phyloP scores from a whole-genome alignment of 2,113 vertebrate genomes.

The Austrofundulus limnaeus region DNA sequence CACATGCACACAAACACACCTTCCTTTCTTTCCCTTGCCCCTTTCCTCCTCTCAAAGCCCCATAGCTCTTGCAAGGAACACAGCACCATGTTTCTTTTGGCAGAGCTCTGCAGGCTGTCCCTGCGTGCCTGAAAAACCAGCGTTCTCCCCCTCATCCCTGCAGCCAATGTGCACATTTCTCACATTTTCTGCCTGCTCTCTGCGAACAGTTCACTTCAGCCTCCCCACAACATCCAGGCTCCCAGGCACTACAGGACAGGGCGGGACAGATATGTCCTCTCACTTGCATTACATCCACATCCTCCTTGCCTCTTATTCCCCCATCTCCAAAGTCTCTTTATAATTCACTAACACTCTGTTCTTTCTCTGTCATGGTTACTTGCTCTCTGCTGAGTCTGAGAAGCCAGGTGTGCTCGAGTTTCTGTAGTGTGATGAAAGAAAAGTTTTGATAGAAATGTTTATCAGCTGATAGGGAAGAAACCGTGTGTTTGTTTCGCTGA shows the following conservation, averaged over 20 bases:
- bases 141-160: constrained; percentile 69
- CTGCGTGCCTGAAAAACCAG: constrained; percentile 79
- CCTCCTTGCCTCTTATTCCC: constrained; percentile 53
- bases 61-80: constrained; percentile 71
- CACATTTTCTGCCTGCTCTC: constrained; percentile 80
- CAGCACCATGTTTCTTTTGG: constrained; percentile 80
- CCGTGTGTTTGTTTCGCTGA: constrained; percentile 47
- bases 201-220: constrained; percentile 68
- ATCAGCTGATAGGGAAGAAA: constrained; percentile 65
- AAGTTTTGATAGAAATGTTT: constrained; percentile 56
- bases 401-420: constrained; percentile 67
- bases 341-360: constrained; percentile 56
- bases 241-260: constrained; percentile 64
- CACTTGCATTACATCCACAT: constrained; percentile 64
- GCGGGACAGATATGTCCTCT: constrained; percentile 68
- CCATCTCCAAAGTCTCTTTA: constrained; percentile 47
- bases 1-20: constrained; percentile 33
- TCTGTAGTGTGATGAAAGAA: constrained; percentile 50
- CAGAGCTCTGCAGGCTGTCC: constrained; percentile 81
- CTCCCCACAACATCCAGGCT: constrained; percentile 62
- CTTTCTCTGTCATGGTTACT: no score
- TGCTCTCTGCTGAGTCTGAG: constrained; percentile 52
- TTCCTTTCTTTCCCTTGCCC: constrained; percentile 40
- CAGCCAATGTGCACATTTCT: constrained; percentile 80
- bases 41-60: constrained; percentile 57